A percentile compares a stretch with the other conserved stretches of the same genome.
These are phyloP conservation scores for Diarsia rubi DNA, from an alignment of 2,888 invertebrate species.

Conservation along the genomic window DNA sequence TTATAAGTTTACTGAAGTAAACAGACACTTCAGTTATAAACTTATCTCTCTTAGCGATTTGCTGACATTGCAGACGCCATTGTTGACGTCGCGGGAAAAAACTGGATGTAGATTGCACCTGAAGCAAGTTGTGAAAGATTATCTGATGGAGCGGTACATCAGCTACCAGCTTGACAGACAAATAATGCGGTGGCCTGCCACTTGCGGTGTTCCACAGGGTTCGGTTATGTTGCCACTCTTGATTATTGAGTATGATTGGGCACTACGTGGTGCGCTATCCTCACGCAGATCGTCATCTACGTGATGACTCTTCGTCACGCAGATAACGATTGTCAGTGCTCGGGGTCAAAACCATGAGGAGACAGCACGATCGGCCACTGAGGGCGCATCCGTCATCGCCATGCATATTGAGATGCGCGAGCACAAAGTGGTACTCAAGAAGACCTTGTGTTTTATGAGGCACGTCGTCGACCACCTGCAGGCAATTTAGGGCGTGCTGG, in stretches of 20 bases:
- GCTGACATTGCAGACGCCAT: neutral
- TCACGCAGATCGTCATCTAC: neutral
- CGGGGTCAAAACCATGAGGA: neutral
- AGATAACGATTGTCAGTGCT: too few species aligned
- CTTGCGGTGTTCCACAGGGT: neutral
- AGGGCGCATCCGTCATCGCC: neutral
- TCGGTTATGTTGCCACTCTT: neutral
- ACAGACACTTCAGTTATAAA: neutral
- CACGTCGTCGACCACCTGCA: too few species aligned
- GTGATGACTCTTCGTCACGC: too few species aligned
- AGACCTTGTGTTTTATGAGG: too few species aligned
- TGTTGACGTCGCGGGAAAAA: neutral
- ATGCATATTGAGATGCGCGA: neutral
- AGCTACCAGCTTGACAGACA: neutral
- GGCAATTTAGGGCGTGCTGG: too few species aligned
- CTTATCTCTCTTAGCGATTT: neutral
- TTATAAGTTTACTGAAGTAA: constrained; percentile 2
- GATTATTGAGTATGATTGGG: neutral
- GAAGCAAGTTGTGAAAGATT: neutral
- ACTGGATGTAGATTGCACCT: neutral
- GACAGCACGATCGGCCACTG: neutral
- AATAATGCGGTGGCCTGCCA: neutral
- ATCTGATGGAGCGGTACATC: neutral
- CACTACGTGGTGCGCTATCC: too few species aligned
- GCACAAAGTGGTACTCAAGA: neutral